A percentile compares a stretch with the other conserved stretches of the same genome.
phyloP scores from a whole-genome alignment of 2,888 invertebrate genomes.

The Eupeodes latifasciatus region DNA sequence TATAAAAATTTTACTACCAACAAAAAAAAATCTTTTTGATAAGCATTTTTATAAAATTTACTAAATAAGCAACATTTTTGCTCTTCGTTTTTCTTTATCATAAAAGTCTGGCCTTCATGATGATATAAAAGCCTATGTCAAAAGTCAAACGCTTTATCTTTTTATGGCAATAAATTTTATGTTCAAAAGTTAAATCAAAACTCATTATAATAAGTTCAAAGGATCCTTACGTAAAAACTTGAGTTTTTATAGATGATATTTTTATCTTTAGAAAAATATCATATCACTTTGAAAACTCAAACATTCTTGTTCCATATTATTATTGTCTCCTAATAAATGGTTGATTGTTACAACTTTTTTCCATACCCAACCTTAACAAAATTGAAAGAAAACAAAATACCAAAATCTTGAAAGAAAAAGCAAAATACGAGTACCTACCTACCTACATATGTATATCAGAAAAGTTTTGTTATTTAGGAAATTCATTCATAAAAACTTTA shows the following conservation, averaged over 20 bases:
- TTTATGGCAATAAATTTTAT: neutral
- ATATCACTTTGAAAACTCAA: neutral
- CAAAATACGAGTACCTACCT: neutral
- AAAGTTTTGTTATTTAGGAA: neutral
- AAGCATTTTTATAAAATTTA: neutral
- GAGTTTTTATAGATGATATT: neutral
- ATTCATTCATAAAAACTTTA: constrained; percentile 6
- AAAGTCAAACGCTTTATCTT: neutral
- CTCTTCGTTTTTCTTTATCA: neutral
- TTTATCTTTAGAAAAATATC: neutral
- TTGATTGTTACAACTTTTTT: neutral
- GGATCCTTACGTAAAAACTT: neutral
- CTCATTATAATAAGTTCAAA: neutral
- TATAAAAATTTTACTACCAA: too few species aligned
- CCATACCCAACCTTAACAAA: neutral
- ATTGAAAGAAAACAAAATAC: neutral
- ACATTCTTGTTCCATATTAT: neutral
- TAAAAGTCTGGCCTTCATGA: neutral
- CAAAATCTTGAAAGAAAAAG: neutral
- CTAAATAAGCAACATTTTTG: neutral
- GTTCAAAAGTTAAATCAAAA: neutral
- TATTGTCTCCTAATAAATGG: neutral
- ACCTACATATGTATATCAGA: too few species aligned
- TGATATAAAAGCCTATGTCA: neutral
- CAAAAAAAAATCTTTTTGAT: neutral